Evolutionary conservation across 2,888 invertebrate genomes (phyloP), one percentile per base, ranked within the genome.

Genomic region (Spialia ferax): DNA sequence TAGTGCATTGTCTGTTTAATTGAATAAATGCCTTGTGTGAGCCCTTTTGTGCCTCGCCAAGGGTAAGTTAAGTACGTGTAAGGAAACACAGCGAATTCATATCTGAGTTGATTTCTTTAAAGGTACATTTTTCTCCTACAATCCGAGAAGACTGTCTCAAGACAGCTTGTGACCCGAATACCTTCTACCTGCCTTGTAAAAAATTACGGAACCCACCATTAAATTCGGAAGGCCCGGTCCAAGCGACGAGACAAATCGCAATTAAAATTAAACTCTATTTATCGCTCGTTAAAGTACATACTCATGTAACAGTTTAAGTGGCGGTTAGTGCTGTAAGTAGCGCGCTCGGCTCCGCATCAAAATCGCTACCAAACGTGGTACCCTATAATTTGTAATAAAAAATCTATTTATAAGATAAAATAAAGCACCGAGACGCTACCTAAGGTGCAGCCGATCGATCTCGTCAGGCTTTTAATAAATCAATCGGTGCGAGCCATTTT

Each of bases 391-490:
- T 93, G 87, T 91, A 86, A 89, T 91, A 92, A 92, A 93, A 93
- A 93, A 92, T 92, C 91, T 93, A 93, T 93, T 93, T 93, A 93
- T 91, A 89, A 92, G 91, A 89, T 88, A 91, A 93, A 91, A 93
- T 90, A 88, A 91, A 87, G 88, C 87, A 88, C 85, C 83, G 84
- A 83, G 85, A 86, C 81, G 93, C 93, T 93, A 91, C 93, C 93
- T 91, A 91, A 92, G 91, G 89, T 87, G 85, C 88, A 29, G 26
- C 80, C 84, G 90, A 92, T 91, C 89, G 93, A 89, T 90, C 89
- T 85, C 83, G 84, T 80, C 83, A 76, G 79, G 75, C 76, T 88
- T 91, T 89, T 89, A 88, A 89, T 91, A 91, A 91, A 89, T 88
- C 86, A 85, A 78, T 73, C 72, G 75, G 76, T 70, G 72, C 85